A percentile compares a stretch with the other conserved stretches of the same genome.
phyloP scores from a whole-genome alignment of 2,888 invertebrate species.

The Harpalus rufipes region DNA sequence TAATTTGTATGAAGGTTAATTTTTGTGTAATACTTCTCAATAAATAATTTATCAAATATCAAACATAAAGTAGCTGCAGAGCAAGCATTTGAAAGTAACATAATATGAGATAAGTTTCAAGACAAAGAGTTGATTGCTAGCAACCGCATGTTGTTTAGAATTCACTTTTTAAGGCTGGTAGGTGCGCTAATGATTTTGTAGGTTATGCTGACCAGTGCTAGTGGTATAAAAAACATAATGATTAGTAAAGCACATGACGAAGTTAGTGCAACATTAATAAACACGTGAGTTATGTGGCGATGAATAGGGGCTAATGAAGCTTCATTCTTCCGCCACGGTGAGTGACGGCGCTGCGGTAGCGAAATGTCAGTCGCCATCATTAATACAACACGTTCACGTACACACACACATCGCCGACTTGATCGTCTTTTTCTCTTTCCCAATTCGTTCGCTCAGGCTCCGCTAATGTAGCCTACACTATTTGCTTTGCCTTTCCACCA shows the following conservation, averaged over 20 bases:
- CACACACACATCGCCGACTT: slow-evolving; percentile 32
- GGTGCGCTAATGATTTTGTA: slow-evolving; percentile 38
- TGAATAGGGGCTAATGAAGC: slow-evolving; percentile 71
- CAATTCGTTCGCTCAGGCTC: slow-evolving; percentile 24
- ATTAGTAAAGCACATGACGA: slow-evolving; percentile 71
- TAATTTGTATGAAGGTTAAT: background rate
- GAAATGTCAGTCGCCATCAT: slow-evolving; percentile 67
- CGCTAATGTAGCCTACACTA: slow-evolving; percentile 44
- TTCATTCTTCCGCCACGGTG: slow-evolving; percentile 67
- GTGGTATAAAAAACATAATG: slow-evolving; percentile 49
- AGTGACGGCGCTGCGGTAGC: slow-evolving; percentile 67
- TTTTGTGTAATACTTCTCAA: background rate
- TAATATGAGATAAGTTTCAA: background rate
- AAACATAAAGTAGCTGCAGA: background rate
- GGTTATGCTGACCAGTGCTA: slow-evolving; percentile 29
- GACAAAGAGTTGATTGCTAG: background rate
- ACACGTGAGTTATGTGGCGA: slow-evolving; percentile 69
- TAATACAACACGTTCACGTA: slow-evolving; percentile 59
- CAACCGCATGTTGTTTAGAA: slow-evolving; percentile 3
- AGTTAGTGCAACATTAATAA: slow-evolving; percentile 70
- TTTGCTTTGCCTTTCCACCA: slow-evolving; percentile 47
- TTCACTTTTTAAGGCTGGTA: background rate
- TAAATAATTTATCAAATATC: background rate
- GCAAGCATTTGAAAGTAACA: background rate
- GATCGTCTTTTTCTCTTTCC: slow-evolving; percentile 51